These are phyloP conservation scores for Bellardia bayeri DNA, from an alignment of 2,888 invertebrate species.

Conservation along the genomic window DNA sequence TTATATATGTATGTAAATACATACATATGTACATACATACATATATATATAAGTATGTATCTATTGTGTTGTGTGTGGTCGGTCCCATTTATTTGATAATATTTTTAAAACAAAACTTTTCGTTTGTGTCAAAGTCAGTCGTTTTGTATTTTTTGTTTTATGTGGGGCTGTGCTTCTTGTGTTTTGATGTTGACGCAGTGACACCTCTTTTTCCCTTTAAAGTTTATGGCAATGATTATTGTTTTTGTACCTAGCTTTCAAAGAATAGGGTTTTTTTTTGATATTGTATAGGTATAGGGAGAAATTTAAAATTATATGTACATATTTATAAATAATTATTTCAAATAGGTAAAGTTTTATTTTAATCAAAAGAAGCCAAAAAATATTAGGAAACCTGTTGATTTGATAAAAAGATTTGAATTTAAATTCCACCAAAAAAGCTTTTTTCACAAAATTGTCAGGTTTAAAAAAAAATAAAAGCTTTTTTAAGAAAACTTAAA, in stretches of 20 bases:
- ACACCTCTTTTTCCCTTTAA: slow-evolving; percentile 22
- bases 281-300: no score
- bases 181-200: slow-evolving; percentile 14
- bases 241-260: not conserved
- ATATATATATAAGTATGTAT: not conserved
- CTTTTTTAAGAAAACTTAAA: no score
- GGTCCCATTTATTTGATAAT: not conserved
- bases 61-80: not conserved
- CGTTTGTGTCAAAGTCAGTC: slow-evolving; percentile 26
- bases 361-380: no score
- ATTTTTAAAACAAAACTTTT: not conserved
- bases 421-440: no score
- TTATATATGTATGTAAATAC: not conserved
- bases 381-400: no score
- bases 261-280: not conserved
- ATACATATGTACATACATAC: slow-evolving; percentile 24
- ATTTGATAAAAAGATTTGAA: no score
- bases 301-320: no score
- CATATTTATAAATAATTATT: no score
- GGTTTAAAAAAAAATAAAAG: no score
- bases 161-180: slow-evolving; percentile 4
- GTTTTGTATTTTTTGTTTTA: not conserved
- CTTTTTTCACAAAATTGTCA: no score
- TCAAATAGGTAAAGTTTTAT: no score
- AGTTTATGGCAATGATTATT: not conserved